Percentiles rank a stretch among this genome's conserved stretches.
phyloP scores from a whole-genome alignment of 1,140 invertebrate species.

The Tribolium madens region DNA sequence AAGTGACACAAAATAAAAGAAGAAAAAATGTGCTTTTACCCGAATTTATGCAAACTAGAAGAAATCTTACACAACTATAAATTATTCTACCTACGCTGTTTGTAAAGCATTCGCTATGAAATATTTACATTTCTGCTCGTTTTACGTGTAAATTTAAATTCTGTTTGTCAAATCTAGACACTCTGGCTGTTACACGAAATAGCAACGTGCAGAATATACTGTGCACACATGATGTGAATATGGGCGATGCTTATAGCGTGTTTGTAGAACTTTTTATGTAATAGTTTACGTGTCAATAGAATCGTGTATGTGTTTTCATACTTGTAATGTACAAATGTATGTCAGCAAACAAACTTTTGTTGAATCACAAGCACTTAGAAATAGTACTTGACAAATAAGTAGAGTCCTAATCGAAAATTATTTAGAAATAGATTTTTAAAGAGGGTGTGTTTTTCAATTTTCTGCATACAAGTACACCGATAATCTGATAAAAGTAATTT shows the following conservation, averaged over 20 bases:
- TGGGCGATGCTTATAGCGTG: conserved; percentile 1
- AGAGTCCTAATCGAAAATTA: neutral
- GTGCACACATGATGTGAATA: conserved; percentile 37
- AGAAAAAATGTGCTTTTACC: conserved; percentile 25
- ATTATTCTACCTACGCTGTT: conserved; percentile 52
- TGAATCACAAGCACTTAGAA: neutral
- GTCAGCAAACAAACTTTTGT: neutral
- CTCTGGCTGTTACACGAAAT: conserved; percentile 31
- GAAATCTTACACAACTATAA: conserved; percentile 51
- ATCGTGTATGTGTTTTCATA: neutral
- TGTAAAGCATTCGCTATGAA: conserved; percentile 50
- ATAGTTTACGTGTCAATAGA: neutral
- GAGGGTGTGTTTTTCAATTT: neutral
- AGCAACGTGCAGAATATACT: conserved; percentile 24
- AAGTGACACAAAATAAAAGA: neutral
- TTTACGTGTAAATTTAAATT: conserved; percentile 52
- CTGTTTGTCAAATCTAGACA: conserved; percentile 54
- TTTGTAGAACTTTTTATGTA: conserved; percentile 11
- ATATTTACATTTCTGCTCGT: conserved; percentile 54
- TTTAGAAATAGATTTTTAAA: neutral
- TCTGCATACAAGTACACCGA: conserved; percentile 6
- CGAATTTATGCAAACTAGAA: conserved; percentile 32
- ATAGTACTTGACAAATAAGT: neutral
- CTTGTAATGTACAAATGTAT: neutral
- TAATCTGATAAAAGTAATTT: conserved; percentile 26